Evolutionary conservation across 1,140 invertebrate species (phyloP), one percentile per base, ranked within the genome.

Genomic region (Sipha flava): DNA sequence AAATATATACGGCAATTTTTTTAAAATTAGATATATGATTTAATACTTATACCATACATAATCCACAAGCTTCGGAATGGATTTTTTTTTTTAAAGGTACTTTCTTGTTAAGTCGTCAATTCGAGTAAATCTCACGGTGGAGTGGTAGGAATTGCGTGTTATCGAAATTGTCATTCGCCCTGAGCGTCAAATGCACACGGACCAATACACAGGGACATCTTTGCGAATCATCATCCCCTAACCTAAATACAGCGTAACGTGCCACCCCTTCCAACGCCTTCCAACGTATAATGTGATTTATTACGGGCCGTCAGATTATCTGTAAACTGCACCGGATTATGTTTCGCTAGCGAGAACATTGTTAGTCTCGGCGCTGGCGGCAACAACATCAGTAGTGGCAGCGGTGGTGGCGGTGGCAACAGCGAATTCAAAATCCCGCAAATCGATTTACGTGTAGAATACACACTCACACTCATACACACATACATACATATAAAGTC

Each of bases 281-380:
- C 64, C 64, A n/a, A 18, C 1, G 16, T 43, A 59, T 77, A 77
- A 77, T 77, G 73, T 77, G 52, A 77, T 77, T 77, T 77, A 77
- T 77, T 77, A 77, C 21, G 14, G 52, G 21, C 73, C 52, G 73
- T 77, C 73, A 77, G 73, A 77, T 77, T 77, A 77, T 77, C 73
- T 40, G 73, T 59, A 77, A 77, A 77, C 73, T 77, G 73, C 73
- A 59, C 73, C 21, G 52, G 73, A 77, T 77, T 77, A 77, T 77
- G 52, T 77, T 77, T 59, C 52, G 49, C 52, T 37, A 26, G 34
- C 52, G 62, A 29, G 29, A 37, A 47, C 47, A 7, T 23, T 45
- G 40, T 45, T 47, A 45, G 43, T 70, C 66, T 70, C 66, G 26
- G 7, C 34, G 21, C 18, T 40, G 34, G n/a, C 62, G 21, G 62